Evolutionary conservation across 2,797 vertebrate species (phyloP).

Genomic region (Myoxocephalus aenaeus): DNA sequence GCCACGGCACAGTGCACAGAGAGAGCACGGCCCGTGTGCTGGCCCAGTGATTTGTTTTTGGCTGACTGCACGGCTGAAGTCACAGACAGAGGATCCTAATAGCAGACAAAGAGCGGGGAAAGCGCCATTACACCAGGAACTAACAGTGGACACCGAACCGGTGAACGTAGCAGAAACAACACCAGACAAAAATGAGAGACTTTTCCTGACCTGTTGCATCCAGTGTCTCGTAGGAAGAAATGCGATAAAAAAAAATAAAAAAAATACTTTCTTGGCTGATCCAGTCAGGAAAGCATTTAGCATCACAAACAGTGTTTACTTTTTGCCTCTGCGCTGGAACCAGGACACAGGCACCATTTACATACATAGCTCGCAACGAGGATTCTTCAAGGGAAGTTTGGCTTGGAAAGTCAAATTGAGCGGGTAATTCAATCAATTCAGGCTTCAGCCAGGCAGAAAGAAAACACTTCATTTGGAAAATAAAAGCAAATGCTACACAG

Average conservation of each 20-base stretch:
- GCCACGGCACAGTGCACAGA: not conserved
- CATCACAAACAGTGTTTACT: slow-evolving; percentile 70
- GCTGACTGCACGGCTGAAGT: slow-evolving; percentile 35
- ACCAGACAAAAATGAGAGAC: slow-evolving; percentile 43
- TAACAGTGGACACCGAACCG: not conserved
- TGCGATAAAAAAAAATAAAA: slow-evolving; percentile 12
- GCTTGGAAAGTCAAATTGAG: slow-evolving; percentile 58
- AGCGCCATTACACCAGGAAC: not conserved
- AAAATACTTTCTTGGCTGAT: slow-evolving; percentile 26
- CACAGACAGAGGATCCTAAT: slow-evolving; percentile 22
- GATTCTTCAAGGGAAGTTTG: slow-evolving; percentile 48
- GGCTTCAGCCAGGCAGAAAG: slow-evolving; percentile 28
- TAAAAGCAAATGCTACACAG: not conserved
- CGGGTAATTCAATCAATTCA: slow-evolving; percentile 65
- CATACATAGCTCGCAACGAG: slow-evolving; percentile 39
- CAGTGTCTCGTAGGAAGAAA: slow-evolving; percentile 16
- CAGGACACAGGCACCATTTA: slow-evolving; percentile 45
- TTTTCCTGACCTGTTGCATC: slow-evolving; percentile 32
- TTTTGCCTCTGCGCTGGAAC: slow-evolving; percentile 43
- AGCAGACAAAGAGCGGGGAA: slow-evolving; percentile 17
- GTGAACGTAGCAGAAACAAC: slow-evolving; percentile 35
- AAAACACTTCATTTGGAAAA: slow-evolving; percentile 2
- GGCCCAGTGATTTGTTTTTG: not conserved
- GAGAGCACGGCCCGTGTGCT: slow-evolving; percentile 1
- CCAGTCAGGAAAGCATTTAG: slow-evolving; percentile 49